Percentiles rank a stretch among this genome's conserved stretches.
phyloP scores from a whole-genome alignment of 2,888 invertebrate genomes.

The Buathra laborator region DNA sequence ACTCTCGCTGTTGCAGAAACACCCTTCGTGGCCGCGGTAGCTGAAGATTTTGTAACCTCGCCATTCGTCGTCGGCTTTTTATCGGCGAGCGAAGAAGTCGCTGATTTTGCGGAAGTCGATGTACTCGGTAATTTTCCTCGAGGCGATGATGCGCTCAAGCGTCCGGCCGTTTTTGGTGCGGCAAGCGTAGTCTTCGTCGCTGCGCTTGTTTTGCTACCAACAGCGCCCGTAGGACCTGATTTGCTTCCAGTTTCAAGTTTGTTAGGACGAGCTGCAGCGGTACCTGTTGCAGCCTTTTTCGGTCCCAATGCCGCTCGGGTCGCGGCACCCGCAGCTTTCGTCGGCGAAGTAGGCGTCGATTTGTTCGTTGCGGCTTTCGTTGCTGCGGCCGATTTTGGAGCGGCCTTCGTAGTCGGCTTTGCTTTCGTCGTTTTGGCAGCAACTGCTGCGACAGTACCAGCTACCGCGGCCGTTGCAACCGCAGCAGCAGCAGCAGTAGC shows the following conservation, averaged over 20 bases:
- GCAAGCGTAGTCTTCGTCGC: constrained; percentile 69
- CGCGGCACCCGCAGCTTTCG: constrained; percentile 69
- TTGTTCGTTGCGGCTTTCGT: constrained; percentile 73
- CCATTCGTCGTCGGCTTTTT: constrained; percentile 87
- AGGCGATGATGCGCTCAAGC: constrained; percentile 55
- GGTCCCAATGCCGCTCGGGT: constrained; percentile 66
- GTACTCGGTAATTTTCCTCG: constrained; percentile 71
- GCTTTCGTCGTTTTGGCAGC: constrained; percentile 80
- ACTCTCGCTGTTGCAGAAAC: constrained; percentile 69
- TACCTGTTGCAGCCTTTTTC: constrained; percentile 66
- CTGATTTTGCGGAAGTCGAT: constrained; percentile 63
- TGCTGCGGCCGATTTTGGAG: constrained; percentile 73
- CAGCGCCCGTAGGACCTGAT: constrained; percentile 60
- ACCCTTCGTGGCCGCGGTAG: constrained; percentile 51
- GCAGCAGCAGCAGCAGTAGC: constrained; percentile 70
- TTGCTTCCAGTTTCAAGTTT: constrained; percentile 69
- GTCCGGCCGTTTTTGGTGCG: constrained; percentile 70
- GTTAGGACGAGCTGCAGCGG: constrained; percentile 64
- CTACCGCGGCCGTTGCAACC: constrained; percentile 77
- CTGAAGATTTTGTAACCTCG: constrained; percentile 82
- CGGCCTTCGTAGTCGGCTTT: constrained; percentile 73
- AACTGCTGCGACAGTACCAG: constrained; percentile 78
- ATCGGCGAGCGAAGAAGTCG: constrained; percentile 78
- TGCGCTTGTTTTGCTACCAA: constrained; percentile 69
- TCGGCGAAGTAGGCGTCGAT: constrained; percentile 78